phyloP scores from a whole-genome alignment of 2,888 invertebrate genomes.

The Amphipoea lucens region DNA sequence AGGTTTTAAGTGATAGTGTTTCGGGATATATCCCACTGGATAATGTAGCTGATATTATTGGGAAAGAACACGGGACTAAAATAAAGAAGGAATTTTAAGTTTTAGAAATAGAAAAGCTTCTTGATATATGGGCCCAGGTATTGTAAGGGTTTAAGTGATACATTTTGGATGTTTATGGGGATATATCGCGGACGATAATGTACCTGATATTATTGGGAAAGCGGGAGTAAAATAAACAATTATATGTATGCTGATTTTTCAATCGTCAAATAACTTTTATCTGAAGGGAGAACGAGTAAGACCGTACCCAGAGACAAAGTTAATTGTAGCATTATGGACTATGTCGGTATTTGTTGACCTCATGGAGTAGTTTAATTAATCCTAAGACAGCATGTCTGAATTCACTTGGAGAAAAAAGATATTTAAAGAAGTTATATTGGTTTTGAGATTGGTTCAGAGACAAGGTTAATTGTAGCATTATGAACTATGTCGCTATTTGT shows the following conservation, averaged over 20 bases:
- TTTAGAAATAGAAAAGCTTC: not conserved
- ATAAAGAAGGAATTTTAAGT: conserved; percentile 6
- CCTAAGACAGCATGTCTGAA: too few relatives aligned
- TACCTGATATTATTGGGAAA: conserved; percentile 8
- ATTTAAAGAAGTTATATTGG: too few relatives aligned
- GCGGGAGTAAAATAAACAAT: conserved; percentile 15
- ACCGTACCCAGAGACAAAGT: too few relatives aligned
- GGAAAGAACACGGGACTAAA: not conserved
- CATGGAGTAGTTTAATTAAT: too few relatives aligned
- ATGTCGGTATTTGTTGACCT: too few relatives aligned
- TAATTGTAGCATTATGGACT: too few relatives aligned
- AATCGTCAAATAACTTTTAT: too few relatives aligned
- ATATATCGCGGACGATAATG: conserved; percentile 30
- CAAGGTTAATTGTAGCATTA: too few relatives aligned
- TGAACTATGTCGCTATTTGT: too few relatives aligned
- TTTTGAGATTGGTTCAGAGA: too few relatives aligned
- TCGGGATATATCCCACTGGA: conserved; percentile 28
- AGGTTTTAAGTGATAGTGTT: conserved; percentile 56
- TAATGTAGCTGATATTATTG: conserved; percentile 22
- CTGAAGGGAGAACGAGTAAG: too few relatives aligned
- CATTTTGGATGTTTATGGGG: conserved; percentile 18
- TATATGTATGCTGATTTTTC: not conserved
- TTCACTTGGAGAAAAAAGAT: too few relatives aligned
- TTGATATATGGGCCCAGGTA: conserved; percentile 49
- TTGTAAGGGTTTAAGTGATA: conserved; percentile 56